A percentile compares a stretch with the other conserved stretches of the same genome.
Evolutionary conservation across 1,140 invertebrate species (phyloP).

Genomic region (Delia radicum): DNA sequence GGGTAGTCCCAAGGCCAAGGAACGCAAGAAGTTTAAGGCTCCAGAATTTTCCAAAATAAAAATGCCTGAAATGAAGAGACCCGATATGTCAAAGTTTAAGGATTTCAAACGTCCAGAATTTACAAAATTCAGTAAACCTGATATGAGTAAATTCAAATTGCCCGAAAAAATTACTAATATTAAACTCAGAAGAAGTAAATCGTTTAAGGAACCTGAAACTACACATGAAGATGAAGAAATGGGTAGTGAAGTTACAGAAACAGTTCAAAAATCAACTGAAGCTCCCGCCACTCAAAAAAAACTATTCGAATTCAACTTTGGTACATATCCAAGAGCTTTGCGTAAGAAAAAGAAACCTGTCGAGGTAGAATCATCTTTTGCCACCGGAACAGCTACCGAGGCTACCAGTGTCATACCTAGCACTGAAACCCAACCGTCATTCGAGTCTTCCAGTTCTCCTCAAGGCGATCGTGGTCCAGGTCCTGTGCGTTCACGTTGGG

Average conservation of each 20-base stretch:
- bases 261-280: slow-evolving; percentile 9
- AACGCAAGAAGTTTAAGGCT: slow-evolving; percentile 48
- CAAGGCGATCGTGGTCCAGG: slow-evolving; percentile 56
- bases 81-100: slow-evolving; percentile 62
- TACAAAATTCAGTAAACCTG: slow-evolving; percentile 57
- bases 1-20: slow-evolving; percentile 50
- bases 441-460: slow-evolving; percentile 58
- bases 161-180: slow-evolving; percentile 59
- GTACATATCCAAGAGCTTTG: slow-evolving; percentile 75
- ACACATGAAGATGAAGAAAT: slow-evolving; percentile 24
- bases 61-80: slow-evolving; percentile 63
- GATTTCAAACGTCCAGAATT: slow-evolving; percentile 56
- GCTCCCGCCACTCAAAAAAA: slow-evolving; percentile 50
- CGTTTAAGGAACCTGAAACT: slow-evolving; percentile 48
- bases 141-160: slow-evolving; percentile 64
- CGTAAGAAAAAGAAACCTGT: slow-evolving; percentile 63
- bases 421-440: slow-evolving; percentile 52
- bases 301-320: slow-evolving; percentile 70
- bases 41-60: slow-evolving; percentile 56
- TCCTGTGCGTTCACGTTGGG: slow-evolving; percentile 58
- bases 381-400: slow-evolving; percentile 45
- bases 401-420: slow-evolving; percentile 51
- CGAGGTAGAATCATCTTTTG: slow-evolving; percentile 41
- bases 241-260: slow-evolving; percentile 29
- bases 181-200: slow-evolving; percentile 49